phyloP scores from a whole-genome alignment of 2,113 vertebrate species.

The Pollimyrus isidori region DNA sequence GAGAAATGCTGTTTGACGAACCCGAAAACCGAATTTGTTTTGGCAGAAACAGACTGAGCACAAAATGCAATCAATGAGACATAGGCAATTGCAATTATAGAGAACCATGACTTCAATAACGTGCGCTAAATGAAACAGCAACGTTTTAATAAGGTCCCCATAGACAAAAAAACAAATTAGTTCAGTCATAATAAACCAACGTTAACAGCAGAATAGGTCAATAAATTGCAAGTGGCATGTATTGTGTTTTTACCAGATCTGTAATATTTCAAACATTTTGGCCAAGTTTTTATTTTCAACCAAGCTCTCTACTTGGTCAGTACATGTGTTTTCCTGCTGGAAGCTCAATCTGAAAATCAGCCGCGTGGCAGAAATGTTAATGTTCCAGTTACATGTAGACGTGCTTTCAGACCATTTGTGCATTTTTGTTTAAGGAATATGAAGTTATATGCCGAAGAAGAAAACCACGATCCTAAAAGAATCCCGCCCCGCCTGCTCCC shows the following conservation, averaged over 20 bases:
- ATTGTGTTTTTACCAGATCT: neutral
- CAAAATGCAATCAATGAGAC: neutral
- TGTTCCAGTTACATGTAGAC: neutral
- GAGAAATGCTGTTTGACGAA: constrained; percentile 10
- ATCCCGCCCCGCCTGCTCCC: neutral
- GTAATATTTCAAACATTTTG: neutral
- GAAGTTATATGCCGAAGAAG: neutral
- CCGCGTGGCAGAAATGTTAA: neutral
- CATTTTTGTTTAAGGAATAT: neutral
- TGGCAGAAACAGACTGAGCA: neutral
- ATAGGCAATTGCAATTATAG: neutral
- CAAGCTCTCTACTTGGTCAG: neutral
- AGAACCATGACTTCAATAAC: neutral
- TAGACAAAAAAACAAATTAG: neutral
- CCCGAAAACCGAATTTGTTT: constrained; percentile 5
- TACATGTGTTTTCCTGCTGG: neutral
- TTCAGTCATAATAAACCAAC: neutral
- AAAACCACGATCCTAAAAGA: neutral
- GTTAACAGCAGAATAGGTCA: neutral
- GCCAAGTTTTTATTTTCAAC: neutral
- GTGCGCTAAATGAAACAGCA: neutral
- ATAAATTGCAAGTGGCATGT: neutral
- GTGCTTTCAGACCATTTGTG: neutral
- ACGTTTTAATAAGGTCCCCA: neutral
- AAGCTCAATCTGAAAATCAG: neutral